Percentiles rank a stretch among this genome's conserved stretches.
These are phyloP conservation scores for Oscheius sp. DNA, from an alignment of 2,888 invertebrate species.

Conservation along the genomic window DNA sequence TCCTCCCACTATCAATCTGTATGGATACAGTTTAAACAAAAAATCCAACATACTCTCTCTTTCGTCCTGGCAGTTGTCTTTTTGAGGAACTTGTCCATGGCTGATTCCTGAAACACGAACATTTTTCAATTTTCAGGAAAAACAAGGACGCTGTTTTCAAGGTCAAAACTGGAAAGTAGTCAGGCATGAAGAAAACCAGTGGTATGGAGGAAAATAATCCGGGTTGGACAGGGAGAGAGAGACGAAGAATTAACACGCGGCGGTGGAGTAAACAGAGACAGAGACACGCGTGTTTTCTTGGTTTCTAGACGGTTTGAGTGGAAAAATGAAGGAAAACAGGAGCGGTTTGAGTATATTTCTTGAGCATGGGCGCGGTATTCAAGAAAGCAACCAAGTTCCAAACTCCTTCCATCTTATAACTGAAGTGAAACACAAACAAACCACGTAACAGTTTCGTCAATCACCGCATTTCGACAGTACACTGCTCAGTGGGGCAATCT, in stretches of 20 bases:
- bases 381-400: neutral
- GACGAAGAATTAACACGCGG: conserved; percentile 21
- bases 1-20: neutral
- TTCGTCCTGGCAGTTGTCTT: conserved; percentile 64
- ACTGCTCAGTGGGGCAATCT: too few relatives aligned
- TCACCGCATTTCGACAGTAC: too few relatives aligned
- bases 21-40: neutral
- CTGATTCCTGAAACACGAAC: neutral
- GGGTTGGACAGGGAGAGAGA: conserved; percentile 15
- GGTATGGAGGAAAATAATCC: conserved; percentile 13
- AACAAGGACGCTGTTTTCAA: too few relatives aligned
- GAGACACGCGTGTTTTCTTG: conserved; percentile 20
- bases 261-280: neutral
- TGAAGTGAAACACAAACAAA: too few relatives aligned
- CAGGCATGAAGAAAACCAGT: conserved; percentile 30
- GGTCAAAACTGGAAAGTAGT: conserved; percentile 45
- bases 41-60: conserved; percentile 48
- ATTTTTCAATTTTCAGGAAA: too few relatives aligned
- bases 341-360: neutral
- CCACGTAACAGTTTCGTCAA: too few relatives aligned
- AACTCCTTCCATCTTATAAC: too few relatives aligned
- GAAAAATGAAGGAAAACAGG: neutral
- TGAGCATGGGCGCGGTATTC: neutral
- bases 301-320: neutral
- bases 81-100: conserved; percentile 57